These are phyloP conservation scores for Syngnathus scovelli DNA, from an alignment of 2,113 vertebrate species.

Conservation along the genomic window DNA sequence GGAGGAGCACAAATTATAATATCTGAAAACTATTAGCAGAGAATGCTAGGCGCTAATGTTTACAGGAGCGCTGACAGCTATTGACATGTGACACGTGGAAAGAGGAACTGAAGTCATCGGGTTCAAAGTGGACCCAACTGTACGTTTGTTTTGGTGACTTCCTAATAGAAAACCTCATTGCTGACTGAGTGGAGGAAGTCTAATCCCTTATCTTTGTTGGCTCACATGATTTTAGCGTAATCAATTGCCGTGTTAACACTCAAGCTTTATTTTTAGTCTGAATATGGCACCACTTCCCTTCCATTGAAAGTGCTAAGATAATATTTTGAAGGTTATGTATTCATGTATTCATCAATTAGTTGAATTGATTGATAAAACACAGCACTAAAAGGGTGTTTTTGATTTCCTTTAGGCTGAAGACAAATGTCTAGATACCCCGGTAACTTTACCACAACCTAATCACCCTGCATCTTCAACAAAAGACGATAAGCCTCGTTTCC, in stretches of 20 bases:
- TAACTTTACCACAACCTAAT: background rate
- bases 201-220: conserved; percentile 13
- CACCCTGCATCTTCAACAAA: conserved; percentile 18
- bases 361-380: background rate
- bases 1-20: too few species aligned
- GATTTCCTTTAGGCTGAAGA: conserved; percentile 41
- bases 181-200: conserved; percentile 35
- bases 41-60: too few species aligned
- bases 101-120: conserved; percentile 23
- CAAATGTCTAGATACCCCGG: conserved; percentile 19
- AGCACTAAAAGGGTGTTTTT: conserved; percentile 31
- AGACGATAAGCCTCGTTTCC: conserved; percentile 15
- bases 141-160: background rate
- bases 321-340: background rate
- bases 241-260: conserved; percentile 14
- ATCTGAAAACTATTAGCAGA: too few species aligned
- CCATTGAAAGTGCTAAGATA: conserved; percentile 22
- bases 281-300: conserved; percentile 43
- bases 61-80: background rate
- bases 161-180: background rate
- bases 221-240: conserved; percentile 9
- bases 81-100: conserved; percentile 2
- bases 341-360: background rate
- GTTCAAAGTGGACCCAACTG: conserved; percentile 18
- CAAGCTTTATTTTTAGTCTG: conserved; percentile 29